Evolutionary conservation across 2,888 invertebrate species (phyloP).

Genomic region (Dendrolimus pini): DNA sequence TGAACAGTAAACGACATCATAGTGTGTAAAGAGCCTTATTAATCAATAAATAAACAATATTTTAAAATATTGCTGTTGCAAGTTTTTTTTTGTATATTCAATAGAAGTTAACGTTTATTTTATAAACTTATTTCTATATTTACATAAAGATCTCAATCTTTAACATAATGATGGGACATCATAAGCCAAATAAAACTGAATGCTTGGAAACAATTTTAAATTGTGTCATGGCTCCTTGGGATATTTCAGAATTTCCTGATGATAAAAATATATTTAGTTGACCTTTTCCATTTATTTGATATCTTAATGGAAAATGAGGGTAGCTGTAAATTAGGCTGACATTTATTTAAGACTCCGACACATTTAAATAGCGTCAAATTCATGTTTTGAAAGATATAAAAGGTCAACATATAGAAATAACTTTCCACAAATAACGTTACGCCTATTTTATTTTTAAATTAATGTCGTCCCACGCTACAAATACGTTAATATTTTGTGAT

Average conservation of each 20-base stretch:
- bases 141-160: no score
- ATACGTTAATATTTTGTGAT: background rate
- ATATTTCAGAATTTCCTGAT: background rate
- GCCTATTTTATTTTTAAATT: background rate
- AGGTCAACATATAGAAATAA: background rate
- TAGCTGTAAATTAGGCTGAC: background rate
- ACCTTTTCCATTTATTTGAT: background rate
- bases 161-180: background rate
- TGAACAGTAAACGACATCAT: no score
- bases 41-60: no score
- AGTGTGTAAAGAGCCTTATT: no score
- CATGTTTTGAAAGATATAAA: background rate
- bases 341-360: background rate
- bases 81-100: no score
- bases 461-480: background rate
- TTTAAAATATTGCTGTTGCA: no score
- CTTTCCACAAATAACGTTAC: background rate
- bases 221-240: background rate
- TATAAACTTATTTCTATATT: no score
- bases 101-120: no score
- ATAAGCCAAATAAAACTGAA: background rate
- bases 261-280: background rate
- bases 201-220: background rate
- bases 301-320: background rate
- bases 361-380: background rate